Evolutionary conservation across 2,113 vertebrate species (phyloP).

Genomic region (Phycodurus eques): DNA sequence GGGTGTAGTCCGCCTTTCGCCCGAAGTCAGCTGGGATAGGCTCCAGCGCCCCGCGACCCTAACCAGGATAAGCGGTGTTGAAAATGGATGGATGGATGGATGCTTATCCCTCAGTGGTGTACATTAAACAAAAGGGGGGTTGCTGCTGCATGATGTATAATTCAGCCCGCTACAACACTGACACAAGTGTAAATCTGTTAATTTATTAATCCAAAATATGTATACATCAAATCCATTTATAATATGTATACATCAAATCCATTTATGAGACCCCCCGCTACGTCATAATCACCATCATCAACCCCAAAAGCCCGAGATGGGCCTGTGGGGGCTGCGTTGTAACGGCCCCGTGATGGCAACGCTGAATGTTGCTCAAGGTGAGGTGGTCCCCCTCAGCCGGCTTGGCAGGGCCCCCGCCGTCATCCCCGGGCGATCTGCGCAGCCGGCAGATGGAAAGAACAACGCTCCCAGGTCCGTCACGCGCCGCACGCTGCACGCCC

Average conservation of each 20-base stretch:
- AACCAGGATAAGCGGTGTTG: too few relatives aligned
- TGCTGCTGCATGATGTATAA: slow-evolving; percentile 37
- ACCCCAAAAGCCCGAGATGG: slow-evolving; percentile 58
- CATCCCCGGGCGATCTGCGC: slow-evolving; percentile 70
- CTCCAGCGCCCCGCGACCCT: too few relatives aligned
- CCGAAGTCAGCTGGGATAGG: too few relatives aligned
- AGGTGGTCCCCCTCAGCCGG: slow-evolving; percentile 47
- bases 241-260: slow-evolving; percentile 39
- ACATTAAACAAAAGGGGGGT: slow-evolving; percentile 14
- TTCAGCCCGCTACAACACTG: slow-evolving; percentile 26
- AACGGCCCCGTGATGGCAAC: slow-evolving; percentile 59
- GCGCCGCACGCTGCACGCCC: slow-evolving; percentile 39
- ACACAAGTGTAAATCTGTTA: slow-evolving; percentile 41
- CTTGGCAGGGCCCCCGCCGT: slow-evolving; percentile 65
- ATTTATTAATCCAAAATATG: slow-evolving; percentile 56
- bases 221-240: slow-evolving; percentile 42
- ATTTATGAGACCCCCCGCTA: slow-evolving; percentile 32
- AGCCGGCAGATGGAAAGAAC: slow-evolving; percentile 68
- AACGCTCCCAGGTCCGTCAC: slow-evolving; percentile 65
- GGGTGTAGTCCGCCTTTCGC: too few relatives aligned
- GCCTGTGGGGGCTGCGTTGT: slow-evolving; percentile 51
- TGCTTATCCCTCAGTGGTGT: slow-evolving; percentile 3
- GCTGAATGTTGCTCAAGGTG: slow-evolving; percentile 76
- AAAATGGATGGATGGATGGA: not conserved
- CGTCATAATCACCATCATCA: slow-evolving; percentile 53